A percentile compares a stretch with the other conserved stretches of the same genome.
Conservation (phyloP, 35 echinoderm and acorn worm genomes). For the Ophioderma brevispina region DNA sequence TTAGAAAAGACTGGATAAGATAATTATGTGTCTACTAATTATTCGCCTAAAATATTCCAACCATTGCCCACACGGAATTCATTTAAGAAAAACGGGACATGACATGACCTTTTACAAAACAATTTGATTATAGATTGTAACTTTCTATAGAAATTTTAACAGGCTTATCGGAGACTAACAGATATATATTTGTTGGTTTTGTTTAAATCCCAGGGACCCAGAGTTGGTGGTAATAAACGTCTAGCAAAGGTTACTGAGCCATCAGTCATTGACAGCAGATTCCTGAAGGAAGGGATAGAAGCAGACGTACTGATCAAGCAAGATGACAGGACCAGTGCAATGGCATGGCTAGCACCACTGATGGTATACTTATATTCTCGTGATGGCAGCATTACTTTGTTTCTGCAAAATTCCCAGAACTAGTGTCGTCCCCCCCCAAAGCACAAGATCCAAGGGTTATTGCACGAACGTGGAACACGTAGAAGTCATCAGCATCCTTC, state of each 20-base stretch:
- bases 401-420: slow-evolving; percentile 47
- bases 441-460: slow-evolving; percentile 42
- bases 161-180: no score
- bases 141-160: no score
- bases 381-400: slow-evolving; percentile 22
- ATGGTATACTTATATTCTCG: slow-evolving; percentile 40
- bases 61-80: no score
- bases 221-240: neutral
- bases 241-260: neutral
- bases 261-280: neutral
- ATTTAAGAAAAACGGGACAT: no score
- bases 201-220: no score
- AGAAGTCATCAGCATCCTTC: slow-evolving; percentile 53
- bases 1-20: no score
- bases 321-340: neutral
- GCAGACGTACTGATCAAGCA: no score
- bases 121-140: no score
- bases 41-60: no score
- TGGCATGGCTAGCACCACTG: slow-evolving; percentile 59
- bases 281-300: neutral
- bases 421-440: neutral
- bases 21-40: no score
- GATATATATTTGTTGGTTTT: no score
- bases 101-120: no score
- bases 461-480: slow-evolving; percentile 33